phyloP scores from a whole-genome alignment of 1,140 invertebrate genomes.

The Conopomorpha cramerella region DNA sequence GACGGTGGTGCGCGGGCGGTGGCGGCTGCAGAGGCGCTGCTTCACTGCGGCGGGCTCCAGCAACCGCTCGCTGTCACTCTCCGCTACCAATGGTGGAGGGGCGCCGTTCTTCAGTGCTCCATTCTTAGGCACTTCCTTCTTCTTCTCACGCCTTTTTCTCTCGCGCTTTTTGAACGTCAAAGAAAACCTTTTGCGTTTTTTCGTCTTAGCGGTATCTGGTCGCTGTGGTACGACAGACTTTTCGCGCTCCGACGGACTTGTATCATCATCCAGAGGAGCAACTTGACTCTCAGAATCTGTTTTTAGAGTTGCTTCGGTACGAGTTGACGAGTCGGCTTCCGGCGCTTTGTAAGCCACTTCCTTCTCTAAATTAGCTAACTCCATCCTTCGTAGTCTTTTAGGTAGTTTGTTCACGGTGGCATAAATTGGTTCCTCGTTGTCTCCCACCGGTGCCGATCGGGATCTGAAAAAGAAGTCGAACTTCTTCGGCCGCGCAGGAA shows the following conservation, averaged over 20 bases:
- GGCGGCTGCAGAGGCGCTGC: slow-evolving; percentile 36
- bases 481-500: slow-evolving; percentile 42
- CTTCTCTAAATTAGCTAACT: slow-evolving; percentile 53
- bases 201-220: slow-evolving; percentile 48
- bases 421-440: slow-evolving; percentile 53
- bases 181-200: slow-evolving; percentile 56
- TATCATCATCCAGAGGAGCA: slow-evolving; percentile 40
- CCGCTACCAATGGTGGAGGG: slow-evolving; percentile 21
- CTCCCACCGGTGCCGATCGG: slow-evolving; percentile 52
- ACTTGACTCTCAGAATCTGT: slow-evolving; percentile 41
- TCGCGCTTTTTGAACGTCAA: slow-evolving; percentile 53
- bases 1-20: slow-evolving; percentile 33
- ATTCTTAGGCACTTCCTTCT: slow-evolving; percentile 40
- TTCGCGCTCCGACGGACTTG: slow-evolving; percentile 43
- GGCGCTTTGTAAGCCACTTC: slow-evolving; percentile 49
- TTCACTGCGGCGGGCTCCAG: slow-evolving; percentile 27
- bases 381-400: slow-evolving; percentile 48
- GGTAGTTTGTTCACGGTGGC: slow-evolving; percentile 57
- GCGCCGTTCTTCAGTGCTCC: slow-evolving; percentile 31
- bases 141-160: slow-evolving; percentile 47
- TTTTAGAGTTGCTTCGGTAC: slow-evolving; percentile 40
- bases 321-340: slow-evolving; percentile 34
- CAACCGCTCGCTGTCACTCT: slow-evolving; percentile 45
- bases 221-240: slow-evolving; percentile 36
- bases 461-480: slow-evolving; percentile 54